Base-by-base conservation (phyloP, 2,113 vertebrate species). In the Xiphophorus couchianus region DNA sequence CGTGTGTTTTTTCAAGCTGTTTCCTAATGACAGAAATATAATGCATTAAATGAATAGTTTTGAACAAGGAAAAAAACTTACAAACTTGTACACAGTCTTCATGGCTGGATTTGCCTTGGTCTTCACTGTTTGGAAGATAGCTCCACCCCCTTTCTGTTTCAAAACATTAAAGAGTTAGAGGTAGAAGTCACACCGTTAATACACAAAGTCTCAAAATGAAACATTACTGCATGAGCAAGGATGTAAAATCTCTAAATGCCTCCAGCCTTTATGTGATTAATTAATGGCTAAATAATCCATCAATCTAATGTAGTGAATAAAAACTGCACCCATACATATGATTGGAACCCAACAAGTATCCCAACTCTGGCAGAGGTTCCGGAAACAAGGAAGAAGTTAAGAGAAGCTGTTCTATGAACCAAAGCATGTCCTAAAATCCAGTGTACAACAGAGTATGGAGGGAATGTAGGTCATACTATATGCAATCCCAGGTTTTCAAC, bases 81-180 rank as follows among this genome's bases (percentile, higher is more conserved):
- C 98, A 93, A 99, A 98, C 92, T 98, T 99, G 92, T 99, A 99
- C 86, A 97, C 97, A 0, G 96, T 98, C 93, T 97, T 99, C 98
- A 99, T 99, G 63, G 98, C 98, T 0, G 98, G 98, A 84, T 99
- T 99, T 12, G 98, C 98, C 91, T 96, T 98, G 5, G 98, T 99
- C 94, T 96, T 99, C 82, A 99, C 95, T 0, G 97, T 97, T 85
- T 99, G 99, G 85, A 99, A 94, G 89, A 99, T 97, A 62, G 97
- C 98, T n/a, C 98, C 98, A 8, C 98, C 97, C 82, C 98, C 97
- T 95, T 97, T 99, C 98, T 99, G 64, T 87, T 89, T 94, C 84
- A 88, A 85, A 15, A 70, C 11, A 81, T 61, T 37, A 69, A 2
- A 44, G 12, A 28, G 60, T 61, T 60, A 61, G 28, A 66, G 17